phyloP scores from a whole-genome alignment of 1,140 invertebrate genomes.

The Teleopsis dalmanni region DNA sequence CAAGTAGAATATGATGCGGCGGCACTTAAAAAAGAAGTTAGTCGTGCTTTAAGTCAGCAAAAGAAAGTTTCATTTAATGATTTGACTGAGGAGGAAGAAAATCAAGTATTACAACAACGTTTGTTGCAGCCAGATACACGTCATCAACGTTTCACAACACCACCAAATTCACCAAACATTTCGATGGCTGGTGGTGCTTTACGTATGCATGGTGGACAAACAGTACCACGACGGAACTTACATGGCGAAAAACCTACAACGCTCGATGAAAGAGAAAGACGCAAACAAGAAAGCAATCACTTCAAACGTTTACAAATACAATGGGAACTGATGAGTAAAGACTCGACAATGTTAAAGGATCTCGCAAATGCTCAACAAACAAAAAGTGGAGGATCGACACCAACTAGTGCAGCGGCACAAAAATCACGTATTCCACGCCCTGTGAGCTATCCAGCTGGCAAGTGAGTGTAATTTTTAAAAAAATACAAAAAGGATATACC shows the following conservation, averaged over 20 bases:
- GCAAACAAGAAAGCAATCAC: constrained; percentile 42
- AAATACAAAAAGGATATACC: too few species aligned
- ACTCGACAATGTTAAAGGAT: constrained; percentile 40
- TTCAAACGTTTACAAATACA: constrained; percentile 76
- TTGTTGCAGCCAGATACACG: constrained; percentile 12
- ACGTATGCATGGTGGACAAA: background rate
- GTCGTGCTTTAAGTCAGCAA: constrained; percentile 60
- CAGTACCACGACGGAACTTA: background rate
- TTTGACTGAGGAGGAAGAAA: constrained; percentile 27
- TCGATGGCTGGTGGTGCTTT: constrained; percentile 48
- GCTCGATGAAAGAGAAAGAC: constrained; percentile 34
- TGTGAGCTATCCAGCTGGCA: constrained; percentile 53
- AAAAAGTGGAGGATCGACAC: constrained; percentile 41
- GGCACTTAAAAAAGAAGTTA: constrained; percentile 58
- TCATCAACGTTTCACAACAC: constrained; percentile 47
- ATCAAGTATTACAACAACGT: constrained; percentile 27
- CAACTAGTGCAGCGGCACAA: constrained; percentile 36
- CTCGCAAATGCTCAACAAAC: constrained; percentile 46
- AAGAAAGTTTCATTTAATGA: constrained; percentile 53
- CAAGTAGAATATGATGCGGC: constrained; percentile 56
- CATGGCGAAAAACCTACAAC: constrained; percentile 21
- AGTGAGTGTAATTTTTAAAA: constrained; percentile 42
- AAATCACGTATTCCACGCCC: constrained; percentile 65
- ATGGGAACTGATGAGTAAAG: constrained; percentile 71
- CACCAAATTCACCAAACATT: constrained; percentile 65